Conservation (phyloP, 2,888 invertebrate genomes). For the Fabriciana adippe region DNA sequence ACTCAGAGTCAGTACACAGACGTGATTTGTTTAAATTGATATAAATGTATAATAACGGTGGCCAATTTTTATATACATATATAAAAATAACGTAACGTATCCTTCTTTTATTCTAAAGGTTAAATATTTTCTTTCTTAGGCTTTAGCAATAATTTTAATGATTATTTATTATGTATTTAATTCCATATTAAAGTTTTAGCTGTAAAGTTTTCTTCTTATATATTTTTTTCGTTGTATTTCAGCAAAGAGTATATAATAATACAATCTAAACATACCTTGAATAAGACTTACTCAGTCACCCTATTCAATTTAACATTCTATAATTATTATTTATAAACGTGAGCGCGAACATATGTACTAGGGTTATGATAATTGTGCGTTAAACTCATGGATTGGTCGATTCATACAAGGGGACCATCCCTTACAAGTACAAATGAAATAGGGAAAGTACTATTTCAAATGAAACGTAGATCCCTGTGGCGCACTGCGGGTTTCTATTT, state of each 20-base stretch:
- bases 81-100: background rate
- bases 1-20: constrained; percentile 58
- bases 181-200: no score
- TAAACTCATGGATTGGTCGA: constrained; percentile 62
- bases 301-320: constrained; percentile 65
- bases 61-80: constrained; percentile 1
- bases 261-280: constrained; percentile 17
- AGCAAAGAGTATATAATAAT: constrained; percentile 2
- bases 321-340: constrained; percentile 76
- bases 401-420: constrained; percentile 62
- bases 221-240: background rate
- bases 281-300: constrained; percentile 47
- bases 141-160: no score
- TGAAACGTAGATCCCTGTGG: constrained; percentile 51
- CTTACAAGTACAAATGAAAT: constrained; percentile 42
- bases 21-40: constrained; percentile 64
- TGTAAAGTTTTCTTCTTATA: no score
- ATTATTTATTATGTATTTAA: no score
- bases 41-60: constrained; percentile 31
- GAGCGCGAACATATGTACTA: constrained; percentile 77
- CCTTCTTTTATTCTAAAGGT: background rate
- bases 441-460: constrained; percentile 33
- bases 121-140: background rate
- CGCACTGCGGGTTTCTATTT: constrained; percentile 65
- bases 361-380: constrained; percentile 58